Conservation (phyloP, 2,888 invertebrate genomes). For the Nephrotoma flavescens region DNA sequence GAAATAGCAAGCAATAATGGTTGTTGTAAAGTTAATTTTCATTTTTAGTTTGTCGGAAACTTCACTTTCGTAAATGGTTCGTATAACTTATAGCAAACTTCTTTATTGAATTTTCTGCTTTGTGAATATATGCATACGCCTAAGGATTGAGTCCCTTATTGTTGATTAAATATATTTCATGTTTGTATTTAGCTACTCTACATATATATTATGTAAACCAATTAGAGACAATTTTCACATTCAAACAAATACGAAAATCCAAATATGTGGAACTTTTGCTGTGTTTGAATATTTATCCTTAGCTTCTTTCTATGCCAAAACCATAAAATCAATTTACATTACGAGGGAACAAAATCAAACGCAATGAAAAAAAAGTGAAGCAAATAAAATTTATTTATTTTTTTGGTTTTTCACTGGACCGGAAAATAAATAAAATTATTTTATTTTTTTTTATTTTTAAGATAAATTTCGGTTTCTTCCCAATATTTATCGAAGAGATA, state of each 20-base stretch:
- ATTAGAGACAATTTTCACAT: neutral
- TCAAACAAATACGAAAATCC: no score
- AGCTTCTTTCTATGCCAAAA: neutral
- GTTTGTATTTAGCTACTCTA: no score
- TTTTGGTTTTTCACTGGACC: neutral
- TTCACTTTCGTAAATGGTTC: no score
- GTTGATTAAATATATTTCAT: no score
- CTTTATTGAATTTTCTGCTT: no score
- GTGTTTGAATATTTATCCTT: neutral
- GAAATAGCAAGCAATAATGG: no score
- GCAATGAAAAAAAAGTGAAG: neutral
- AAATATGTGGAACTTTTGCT: neutral
- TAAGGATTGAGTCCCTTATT: no score
- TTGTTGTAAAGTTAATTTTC: no score
- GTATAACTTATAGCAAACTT: no score
- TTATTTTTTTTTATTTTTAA: neutral
- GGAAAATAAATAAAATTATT: neutral
- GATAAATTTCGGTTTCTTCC: neutral
- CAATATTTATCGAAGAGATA: neutral
- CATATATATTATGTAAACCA: neutral
- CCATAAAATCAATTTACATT: neutral
- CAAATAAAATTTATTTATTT: neutral
- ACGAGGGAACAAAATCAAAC: neutral
- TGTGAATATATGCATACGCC: no score
- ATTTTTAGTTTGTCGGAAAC: no score